Base-by-base conservation (phyloP, 2,888 invertebrate species). In the Troides helena region DNA sequence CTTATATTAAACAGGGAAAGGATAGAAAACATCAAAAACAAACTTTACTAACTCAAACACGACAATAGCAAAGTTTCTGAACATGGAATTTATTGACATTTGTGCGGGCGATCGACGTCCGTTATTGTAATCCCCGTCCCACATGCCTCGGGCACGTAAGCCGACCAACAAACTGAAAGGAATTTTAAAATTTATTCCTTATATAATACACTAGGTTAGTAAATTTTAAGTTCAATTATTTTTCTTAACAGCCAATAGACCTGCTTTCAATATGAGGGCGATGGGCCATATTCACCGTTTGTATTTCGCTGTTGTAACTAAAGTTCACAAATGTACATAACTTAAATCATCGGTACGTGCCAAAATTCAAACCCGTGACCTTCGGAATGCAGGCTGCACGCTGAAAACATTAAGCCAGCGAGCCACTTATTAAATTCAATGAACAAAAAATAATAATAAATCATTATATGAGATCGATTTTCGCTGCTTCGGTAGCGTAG, bases 61-160 rank as follows among this genome's bases (percentile, higher is more conserved):
- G 70, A 59, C 43, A 59, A 46, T 58, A 59, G 36, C 62, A 59
- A 63, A 70, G 58, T 70, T 70, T 63, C 70, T 63, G 53, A 70
- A 70, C 70, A 67, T 66, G 18, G 66, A 70, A 67, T 70, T 70
- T 70, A 70, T 70, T 67, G 70, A 67, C 67, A 70, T 30, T 67
- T 43, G 46, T 63, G 43, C 67, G 46, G 56, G 61, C 50, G 60
- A 61, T 60, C 64, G 67, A 57, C 50, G 62, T 43, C 67, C 63
- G 67, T 61, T 65, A 67, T 70, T 67, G 56, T 70, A 70, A 70
- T 70, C 70, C 70, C 60, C 25, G 61, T 57, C 64, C 67, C 46
- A 61, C 61, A 67, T 61, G 70, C 25, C 53, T 21, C 56, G 6
- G 64, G 67, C 70, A 70, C 70, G 70, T 70, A 39, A 67, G 64